Evolutionary conservation across 2,113 vertebrate species (phyloP), one percentile per base, ranked within the genome.

Genomic region (Triplophysa tibetana): DNA sequence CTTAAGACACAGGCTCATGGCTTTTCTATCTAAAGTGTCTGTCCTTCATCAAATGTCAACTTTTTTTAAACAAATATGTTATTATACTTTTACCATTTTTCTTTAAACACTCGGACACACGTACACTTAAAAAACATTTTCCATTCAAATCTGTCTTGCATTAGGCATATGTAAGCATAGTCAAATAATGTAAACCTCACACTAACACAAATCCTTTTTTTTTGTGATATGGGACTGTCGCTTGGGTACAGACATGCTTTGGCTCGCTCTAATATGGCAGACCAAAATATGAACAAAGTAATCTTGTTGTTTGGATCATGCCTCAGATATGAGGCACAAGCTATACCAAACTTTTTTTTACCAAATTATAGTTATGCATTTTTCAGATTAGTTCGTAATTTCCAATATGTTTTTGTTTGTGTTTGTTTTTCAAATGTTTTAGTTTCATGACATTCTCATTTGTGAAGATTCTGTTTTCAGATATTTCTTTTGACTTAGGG

Each of bases 201-300:
- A 54, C 50, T 16, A 54, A 54, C 16, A 6, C 50, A 54, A 54
- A 3, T 54, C 3, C 50, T 16, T 14, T 52, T 11, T 50, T 13
- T 16, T 52, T 52, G 11, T 43, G 43, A 4, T 52, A 13, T 52
- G 50, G 50, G 13, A 13, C 3, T 13, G 13, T 52, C 14, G 16
- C 16, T 52, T n/a, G 1, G 54, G 19, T 8, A 19, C 54, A 12
- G n/a, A 43, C 5, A 4, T 67, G 12, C n/a, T 67, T 67, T 23
- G 38, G 29, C 7, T 29, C 38, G 60, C 4, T 58, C 4, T 56
- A 6, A 43, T 8, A 17, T 70, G 56, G 23, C 67, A 70, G 58
- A 56, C 24, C 56, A 79, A 70, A 79, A 70, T 79, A 62, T 54
- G 33, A 38, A 29, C 26, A 14, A 13, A 33, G 11, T 29, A 56